A percentile compares a stretch with the other conserved stretches of the same genome.
Conservation (phyloP, 35 echinoderm and acorn worm species). For the Patiria miniata region DNA sequence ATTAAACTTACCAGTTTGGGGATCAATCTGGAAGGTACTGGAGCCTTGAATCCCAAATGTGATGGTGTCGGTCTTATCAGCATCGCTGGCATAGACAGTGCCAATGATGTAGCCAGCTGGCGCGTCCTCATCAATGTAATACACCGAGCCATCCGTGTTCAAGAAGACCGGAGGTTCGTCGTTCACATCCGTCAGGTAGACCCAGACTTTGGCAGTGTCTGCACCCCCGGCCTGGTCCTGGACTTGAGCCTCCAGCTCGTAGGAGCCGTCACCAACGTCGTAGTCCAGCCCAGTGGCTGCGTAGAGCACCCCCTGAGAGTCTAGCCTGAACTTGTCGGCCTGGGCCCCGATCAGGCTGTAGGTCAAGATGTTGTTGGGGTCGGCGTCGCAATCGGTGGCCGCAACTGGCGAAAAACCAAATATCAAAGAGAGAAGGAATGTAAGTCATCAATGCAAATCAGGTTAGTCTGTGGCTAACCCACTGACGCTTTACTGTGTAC, state of each 20-base stretch:
- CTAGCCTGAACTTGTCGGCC: conserved; percentile 60
- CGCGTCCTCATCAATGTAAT: conserved; percentile 85
- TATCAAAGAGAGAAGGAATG: neutral
- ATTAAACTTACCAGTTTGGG: conserved; percentile 61
- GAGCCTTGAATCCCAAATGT: conserved; percentile 45
- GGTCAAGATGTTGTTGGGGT: conserved; percentile 52
- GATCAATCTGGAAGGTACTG: conserved; percentile 57
- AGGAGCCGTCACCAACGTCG: conserved; percentile 39
- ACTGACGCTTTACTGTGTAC: no score
- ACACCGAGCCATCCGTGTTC: conserved; percentile 53
- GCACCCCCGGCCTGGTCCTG: conserved; percentile 18
- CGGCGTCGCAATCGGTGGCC: conserved; percentile 66
- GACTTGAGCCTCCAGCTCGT: conserved; percentile 43
- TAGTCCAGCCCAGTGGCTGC: conserved; percentile 35
- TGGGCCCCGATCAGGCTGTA: conserved; percentile 59
- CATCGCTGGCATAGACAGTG: conserved; percentile 91
- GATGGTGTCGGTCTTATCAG: conserved; percentile 59
- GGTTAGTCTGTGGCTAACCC: no score
- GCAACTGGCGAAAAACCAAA: conserved; percentile 38
- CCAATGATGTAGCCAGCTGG: conserved; percentile 60
- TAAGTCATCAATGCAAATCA: no score
- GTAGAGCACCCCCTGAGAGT: conserved; percentile 36
- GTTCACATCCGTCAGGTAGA: conserved; percentile 49
- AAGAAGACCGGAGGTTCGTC: conserved; percentile 77
- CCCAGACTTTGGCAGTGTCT: conserved; percentile 43